Percentiles rank a stretch among this genome's conserved stretches.
These are phyloP conservation scores for Schizothorax lantsangensis DNA, from an alignment of 2,797 vertebrate genomes.

Conservation along the genomic window DNA sequence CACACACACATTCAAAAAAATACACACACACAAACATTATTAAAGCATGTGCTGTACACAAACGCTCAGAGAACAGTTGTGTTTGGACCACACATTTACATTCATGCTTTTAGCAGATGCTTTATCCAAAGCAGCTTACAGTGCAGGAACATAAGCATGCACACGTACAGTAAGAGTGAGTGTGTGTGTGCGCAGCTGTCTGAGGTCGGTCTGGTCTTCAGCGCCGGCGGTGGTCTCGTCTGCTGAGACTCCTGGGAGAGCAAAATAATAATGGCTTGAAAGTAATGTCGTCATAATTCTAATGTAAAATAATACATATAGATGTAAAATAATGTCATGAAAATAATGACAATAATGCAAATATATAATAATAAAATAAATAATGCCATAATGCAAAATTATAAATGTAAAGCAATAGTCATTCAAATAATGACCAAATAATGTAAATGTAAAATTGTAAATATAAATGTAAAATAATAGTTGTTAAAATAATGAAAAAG, in stretches of 20 bases:
- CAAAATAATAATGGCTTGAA: not conserved
- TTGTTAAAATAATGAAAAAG: too few species aligned
- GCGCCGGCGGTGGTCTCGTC: slow-evolving; percentile 14
- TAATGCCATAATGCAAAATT: too few species aligned
- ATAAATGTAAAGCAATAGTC: too few species aligned
- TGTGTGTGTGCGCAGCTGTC: slow-evolving; percentile 5
- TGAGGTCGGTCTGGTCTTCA: slow-evolving; percentile 4
- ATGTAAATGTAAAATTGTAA: not conserved
- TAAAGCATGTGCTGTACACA: not conserved
- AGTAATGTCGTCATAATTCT: too few species aligned
- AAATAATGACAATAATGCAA: not conserved
- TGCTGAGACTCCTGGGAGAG: slow-evolving; percentile 12
- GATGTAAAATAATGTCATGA: not conserved
- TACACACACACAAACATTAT: not conserved
- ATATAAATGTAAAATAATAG: not conserved
- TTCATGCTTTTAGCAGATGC: not conserved
- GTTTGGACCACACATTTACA: slow-evolving; percentile 8
- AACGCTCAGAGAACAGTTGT: not conserved
- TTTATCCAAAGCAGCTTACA: not conserved
- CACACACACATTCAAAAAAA: not conserved
- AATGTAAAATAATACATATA: not conserved
- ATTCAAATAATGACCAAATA: not conserved
- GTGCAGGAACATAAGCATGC: not conserved
- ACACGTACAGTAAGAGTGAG: not conserved
- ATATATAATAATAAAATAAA: not conserved